A percentile compares a stretch with the other conserved stretches of the same genome.
phyloP scores from a whole-genome alignment of 2,888 invertebrate genomes.

The Pachydiplax longipennis region DNA sequence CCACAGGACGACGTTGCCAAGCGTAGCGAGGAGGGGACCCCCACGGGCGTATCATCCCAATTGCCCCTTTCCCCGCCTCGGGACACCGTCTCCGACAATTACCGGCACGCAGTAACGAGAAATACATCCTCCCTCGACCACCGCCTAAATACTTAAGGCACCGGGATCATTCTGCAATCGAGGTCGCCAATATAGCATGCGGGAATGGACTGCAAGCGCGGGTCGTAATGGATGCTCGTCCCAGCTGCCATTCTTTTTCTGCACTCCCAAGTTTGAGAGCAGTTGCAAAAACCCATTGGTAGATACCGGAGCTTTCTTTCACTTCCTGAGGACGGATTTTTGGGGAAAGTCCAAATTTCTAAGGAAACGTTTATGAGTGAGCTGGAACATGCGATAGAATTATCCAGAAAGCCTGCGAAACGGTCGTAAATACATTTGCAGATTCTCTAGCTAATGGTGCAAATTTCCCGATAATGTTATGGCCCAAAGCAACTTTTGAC shows the following conservation, averaged over 20 bases:
- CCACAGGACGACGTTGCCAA: constrained; percentile 26
- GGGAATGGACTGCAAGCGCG: background rate
- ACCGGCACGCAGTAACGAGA: background rate
- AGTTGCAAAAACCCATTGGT: no score
- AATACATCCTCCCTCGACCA: background rate
- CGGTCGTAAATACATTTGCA: no score
- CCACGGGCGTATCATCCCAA: background rate
- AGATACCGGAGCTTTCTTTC: no score
- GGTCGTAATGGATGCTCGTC: background rate
- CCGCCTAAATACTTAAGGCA: background rate
- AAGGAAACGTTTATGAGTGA: no score
- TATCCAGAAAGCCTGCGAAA: no score
- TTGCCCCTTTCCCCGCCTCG: background rate
- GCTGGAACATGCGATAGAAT: no score
- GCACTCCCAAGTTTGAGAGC: no score
- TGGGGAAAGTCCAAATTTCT: no score
- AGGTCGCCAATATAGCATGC: background rate
- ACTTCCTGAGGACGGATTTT: no score
- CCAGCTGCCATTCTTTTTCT: background rate
- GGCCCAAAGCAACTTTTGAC: no score
- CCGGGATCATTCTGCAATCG: background rate
- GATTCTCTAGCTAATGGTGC: no score
- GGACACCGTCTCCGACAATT: background rate
- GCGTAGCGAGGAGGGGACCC: background rate
- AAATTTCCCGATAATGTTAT: no score